Base-by-base conservation (phyloP, 2,797 vertebrate species). In the Syncerus caffer region DNA sequence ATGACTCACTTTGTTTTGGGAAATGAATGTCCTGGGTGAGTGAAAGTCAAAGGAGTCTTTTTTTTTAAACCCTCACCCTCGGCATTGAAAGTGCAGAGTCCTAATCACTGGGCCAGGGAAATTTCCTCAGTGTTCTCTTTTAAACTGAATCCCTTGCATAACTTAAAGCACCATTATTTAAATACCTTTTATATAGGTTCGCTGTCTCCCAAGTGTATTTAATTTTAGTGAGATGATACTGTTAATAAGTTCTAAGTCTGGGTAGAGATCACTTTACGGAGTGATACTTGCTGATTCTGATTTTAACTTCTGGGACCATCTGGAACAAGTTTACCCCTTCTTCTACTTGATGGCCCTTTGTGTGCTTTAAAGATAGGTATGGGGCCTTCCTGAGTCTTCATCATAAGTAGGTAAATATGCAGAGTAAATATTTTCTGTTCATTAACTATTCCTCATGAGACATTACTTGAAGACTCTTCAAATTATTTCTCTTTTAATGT, bases 401-500 rank as follows among this genome's bases (percentile, higher is more conserved):
- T 84, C 34, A 53, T 97, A 79, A 79, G 16, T 79, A 31, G 27
- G 27, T 79, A 79, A 50, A 50, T 50, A 78, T 58, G 42, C 53
- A 55, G 34, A 83, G 29, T 94, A 38, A 62, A 42, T 80, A 79
- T 74, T 15, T 34, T 88, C 50, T 86, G 10, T 89, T 80, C 53
- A 27, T 90, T 60, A 60, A 58, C 50, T 80, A 1, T 53, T 92
- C 50, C 58, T 87, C 82, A 16, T 58, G 57, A 58, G 42, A 12
- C 85, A 79, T 91, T 79, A 85, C 57, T 85, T 96, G 12, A 86
- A 31, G 34, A 90, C 16, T 45, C 25, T 50, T 93, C 45, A 93
- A n/a, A 95, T n/a, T 86, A 31, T 88, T 96, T 97, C 47, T 95
- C 21, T 87, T 87, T 67, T 60, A 78, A 90, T 57, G 57, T 91